Evolutionary conservation across 2,888 invertebrate species (phyloP).

Genomic region (Actias luna): DNA sequence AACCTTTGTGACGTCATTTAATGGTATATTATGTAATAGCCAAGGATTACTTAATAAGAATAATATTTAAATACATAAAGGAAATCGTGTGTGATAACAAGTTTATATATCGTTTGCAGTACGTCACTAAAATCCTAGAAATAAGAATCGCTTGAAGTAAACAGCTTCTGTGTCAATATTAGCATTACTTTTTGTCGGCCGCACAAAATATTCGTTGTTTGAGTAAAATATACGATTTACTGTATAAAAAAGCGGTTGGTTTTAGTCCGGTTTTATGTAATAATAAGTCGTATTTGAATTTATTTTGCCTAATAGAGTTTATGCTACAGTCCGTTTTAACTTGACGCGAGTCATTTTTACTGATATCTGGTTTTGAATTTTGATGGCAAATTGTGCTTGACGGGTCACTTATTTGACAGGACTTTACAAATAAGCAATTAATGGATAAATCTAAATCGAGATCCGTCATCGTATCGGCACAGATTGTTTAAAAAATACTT

Average conservation of each 20-base stretch:
- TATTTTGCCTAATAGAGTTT: slow-evolving; percentile 5
- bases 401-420: too few relatives aligned
- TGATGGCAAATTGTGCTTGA: too few relatives aligned
- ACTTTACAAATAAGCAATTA: too few relatives aligned
- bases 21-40: too few relatives aligned
- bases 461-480: too few relatives aligned
- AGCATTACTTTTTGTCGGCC: slow-evolving; percentile 32
- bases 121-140: slow-evolving; percentile 20
- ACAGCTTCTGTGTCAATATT: slow-evolving; percentile 41
- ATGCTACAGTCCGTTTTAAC: background rate
- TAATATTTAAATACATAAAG: background rate
- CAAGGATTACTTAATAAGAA: background rate
- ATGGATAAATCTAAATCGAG: too few relatives aligned
- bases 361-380: too few relatives aligned
- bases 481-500: too few relatives aligned
- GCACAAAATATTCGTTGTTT: slow-evolving; percentile 21
- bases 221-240: slow-evolving; percentile 36
- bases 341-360: background rate
- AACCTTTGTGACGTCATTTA: background rate
- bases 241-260: slow-evolving; percentile 50
- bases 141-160: slow-evolving; percentile 23
- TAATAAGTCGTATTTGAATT: slow-evolving; percentile 14
- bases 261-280: slow-evolving; percentile 36
- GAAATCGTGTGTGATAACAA: background rate
- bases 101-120: slow-evolving; percentile 2